These are phyloP conservation scores for Rhynchomys soricoides DNA, from an alignment of 2,113 vertebrate species.

Conservation along the genomic window DNA sequence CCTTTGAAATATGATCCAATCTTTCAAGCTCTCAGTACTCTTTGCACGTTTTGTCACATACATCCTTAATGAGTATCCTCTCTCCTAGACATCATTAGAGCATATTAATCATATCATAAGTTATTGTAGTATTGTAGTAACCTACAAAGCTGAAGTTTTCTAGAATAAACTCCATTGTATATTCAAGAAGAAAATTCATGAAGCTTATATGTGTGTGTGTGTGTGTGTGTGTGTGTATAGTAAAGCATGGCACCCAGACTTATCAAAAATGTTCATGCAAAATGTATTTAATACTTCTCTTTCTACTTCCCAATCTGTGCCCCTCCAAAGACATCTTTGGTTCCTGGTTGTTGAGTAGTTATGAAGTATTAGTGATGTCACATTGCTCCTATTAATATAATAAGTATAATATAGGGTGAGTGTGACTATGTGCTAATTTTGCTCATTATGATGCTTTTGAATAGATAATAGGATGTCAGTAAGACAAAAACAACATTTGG, in stretches of 20 bases:
- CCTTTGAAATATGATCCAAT: slow-evolving; percentile 48
- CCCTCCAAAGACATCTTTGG: background rate
- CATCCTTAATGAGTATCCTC: slow-evolving; percentile 2
- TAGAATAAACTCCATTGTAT: background rate
- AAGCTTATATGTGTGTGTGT: background rate
- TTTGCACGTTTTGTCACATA: background rate
- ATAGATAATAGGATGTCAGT: background rate
- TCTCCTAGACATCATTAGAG: background rate
- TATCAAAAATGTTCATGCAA: background rate
- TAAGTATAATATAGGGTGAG: background rate
- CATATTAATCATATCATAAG: background rate
- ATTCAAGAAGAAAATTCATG: slow-evolving; percentile 8
- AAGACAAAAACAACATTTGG: background rate
- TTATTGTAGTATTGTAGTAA: background rate
- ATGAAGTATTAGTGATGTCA: background rate
- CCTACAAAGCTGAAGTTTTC: background rate
- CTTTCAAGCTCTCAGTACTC: background rate
- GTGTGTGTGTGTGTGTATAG: background rate
- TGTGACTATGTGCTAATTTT: background rate
- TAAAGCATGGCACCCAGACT: background rate
- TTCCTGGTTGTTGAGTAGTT: background rate
- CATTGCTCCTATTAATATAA: background rate
- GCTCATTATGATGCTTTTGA: background rate
- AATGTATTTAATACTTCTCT: background rate
- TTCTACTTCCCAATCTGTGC: background rate